Conservation (phyloP, 2,888 invertebrate genomes). For the Drosophila hawaiiensis region DNA sequence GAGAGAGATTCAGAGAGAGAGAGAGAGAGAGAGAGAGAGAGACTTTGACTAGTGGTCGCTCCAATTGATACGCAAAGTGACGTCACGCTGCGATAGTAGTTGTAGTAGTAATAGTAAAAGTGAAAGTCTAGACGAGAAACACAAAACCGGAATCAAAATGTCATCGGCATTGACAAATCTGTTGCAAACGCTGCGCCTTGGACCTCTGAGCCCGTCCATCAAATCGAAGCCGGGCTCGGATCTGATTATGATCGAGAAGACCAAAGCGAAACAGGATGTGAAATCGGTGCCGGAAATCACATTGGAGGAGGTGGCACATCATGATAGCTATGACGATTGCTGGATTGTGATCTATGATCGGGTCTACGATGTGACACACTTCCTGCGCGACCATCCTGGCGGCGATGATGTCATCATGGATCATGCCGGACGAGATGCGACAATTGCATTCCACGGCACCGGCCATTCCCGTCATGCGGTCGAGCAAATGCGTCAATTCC, state of each 20-base stretch:
- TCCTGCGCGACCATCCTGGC: conserved; percentile 93
- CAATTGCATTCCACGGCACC: conserved; percentile 91
- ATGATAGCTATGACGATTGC: conserved; percentile 90
- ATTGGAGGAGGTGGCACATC: conserved; percentile 91
- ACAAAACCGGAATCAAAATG: conserved; percentile 54
- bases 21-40: not conserved
- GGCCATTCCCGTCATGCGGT: conserved; percentile 90
- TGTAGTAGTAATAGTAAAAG: conserved; percentile 43
- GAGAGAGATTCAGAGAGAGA: conserved; percentile 7
- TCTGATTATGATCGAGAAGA: conserved; percentile 45
- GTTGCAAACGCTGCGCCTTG: conserved; percentile 75
- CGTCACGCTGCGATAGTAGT: conserved; percentile 36
- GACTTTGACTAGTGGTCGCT: conserved; percentile 31
- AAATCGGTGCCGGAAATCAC: conserved; percentile 85
- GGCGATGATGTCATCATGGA: conserved; percentile 93
- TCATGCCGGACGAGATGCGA: conserved; percentile 94
- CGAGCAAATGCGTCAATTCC: conserved; percentile 89
- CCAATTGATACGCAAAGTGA: conserved; percentile 45
- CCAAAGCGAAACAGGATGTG: conserved; percentile 33
- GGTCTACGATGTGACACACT: conserved; percentile 92
- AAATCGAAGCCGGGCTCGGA: conserved; percentile 25
- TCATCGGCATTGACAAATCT: conserved; percentile 76
- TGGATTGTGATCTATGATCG: conserved; percentile 95
- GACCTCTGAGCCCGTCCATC: conserved; percentile 39
- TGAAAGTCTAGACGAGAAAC: conserved; percentile 52